phyloP scores from a whole-genome alignment of 2,888 invertebrate species.

The Drosophila nr. medialis region DNA sequence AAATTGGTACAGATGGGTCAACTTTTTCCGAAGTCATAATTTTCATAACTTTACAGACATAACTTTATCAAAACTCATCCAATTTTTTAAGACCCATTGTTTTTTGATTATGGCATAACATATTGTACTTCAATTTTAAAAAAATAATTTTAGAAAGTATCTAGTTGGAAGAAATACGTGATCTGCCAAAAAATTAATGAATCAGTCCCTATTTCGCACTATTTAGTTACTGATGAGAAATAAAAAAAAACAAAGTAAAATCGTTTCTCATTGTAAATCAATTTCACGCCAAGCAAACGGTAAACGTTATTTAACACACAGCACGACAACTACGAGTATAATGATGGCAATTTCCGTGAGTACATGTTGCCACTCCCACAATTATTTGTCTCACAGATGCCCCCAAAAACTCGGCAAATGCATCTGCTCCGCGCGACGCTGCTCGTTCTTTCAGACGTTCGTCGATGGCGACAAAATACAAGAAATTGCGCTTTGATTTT shows the following conservation, averaged over 20 bases:
- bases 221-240: background rate
- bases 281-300: constrained; percentile 76
- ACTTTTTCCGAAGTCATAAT: no score
- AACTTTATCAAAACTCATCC: background rate
- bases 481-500: constrained; percentile 76
- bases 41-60: no score
- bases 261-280: constrained; percentile 62
- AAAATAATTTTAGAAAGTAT: background rate
- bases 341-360: constrained; percentile 83
- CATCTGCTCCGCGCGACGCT: constrained; percentile 38
- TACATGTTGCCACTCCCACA: constrained; percentile 57
- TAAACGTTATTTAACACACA: constrained; percentile 77
- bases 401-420: constrained; percentile 20
- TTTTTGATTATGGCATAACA: background rate
- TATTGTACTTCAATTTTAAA: background rate
- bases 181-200: background rate
- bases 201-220: background rate
- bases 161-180: no score
- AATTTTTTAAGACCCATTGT: background rate
- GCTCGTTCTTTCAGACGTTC: constrained; percentile 32
- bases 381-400: constrained; percentile 34
- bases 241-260: constrained; percentile 17
- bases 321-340: constrained; percentile 59
- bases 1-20: no score
- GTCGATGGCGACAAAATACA: constrained; percentile 72